Evolutionary conservation across 37 sponge, comb jelly and placozoan genomes (phyloP).

Genomic region (Cliona cf. orientalis): DNA sequence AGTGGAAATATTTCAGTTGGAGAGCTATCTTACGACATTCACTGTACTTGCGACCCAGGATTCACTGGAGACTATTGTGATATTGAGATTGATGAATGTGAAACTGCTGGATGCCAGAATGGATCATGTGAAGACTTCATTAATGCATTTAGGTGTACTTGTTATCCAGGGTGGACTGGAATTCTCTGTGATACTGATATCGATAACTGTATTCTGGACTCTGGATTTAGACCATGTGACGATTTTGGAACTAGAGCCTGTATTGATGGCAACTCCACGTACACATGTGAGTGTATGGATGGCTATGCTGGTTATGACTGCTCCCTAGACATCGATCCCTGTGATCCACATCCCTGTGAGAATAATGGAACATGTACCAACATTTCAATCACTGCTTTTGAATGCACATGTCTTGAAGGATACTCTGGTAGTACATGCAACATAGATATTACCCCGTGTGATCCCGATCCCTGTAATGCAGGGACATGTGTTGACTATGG

Average conservation of each 20-base stretch:
- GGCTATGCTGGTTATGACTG: slow-evolving; percentile 39
- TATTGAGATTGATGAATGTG: slow-evolving; percentile 65
- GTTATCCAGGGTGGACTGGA: slow-evolving; percentile 73
- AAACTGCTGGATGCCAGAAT: slow-evolving; percentile 42
- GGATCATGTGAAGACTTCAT: slow-evolving; percentile 31
- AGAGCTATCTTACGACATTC: slow-evolving; percentile 1
- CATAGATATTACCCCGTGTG: too few relatives aligned
- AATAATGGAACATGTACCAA: background rate
- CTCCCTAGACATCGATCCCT: slow-evolving; percentile 6
- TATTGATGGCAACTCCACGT: slow-evolving; percentile 32
- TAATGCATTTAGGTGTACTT: slow-evolving; percentile 47
- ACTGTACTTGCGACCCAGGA: slow-evolving; percentile 62
- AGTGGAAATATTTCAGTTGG: slow-evolving; percentile 33
- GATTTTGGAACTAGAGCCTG: slow-evolving; percentile 4
- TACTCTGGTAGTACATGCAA: too few relatives aligned
- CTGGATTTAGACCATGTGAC: slow-evolving; percentile 30
- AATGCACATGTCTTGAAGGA: background rate
- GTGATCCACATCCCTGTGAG: background rate
- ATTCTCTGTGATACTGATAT: slow-evolving; percentile 56
- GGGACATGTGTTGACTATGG: too few relatives aligned
- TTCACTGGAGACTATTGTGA: slow-evolving; percentile 66
- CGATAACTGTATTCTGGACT: slow-evolving; percentile 51
- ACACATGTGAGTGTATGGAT: slow-evolving; percentile 47
- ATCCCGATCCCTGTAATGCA: too few relatives aligned
- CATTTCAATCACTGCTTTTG: too few relatives aligned